Percentiles rank a stretch among this genome's conserved stretches.
phyloP scores from a whole-genome alignment of 2,888 invertebrate species.

The Odontothrips loti region DNA sequence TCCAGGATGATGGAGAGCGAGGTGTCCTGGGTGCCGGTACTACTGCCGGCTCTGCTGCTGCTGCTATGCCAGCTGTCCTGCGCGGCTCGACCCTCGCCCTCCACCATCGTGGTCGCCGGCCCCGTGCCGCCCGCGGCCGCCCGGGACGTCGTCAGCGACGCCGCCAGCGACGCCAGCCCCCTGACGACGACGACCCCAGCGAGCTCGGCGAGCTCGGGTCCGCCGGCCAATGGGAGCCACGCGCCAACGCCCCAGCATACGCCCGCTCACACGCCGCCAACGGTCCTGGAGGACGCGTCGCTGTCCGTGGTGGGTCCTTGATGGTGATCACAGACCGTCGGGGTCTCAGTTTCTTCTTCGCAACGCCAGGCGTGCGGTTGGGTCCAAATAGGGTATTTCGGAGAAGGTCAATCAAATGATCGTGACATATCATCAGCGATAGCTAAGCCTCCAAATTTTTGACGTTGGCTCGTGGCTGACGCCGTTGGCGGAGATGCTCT shows the following conservation, averaged over 20 bases:
- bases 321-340: too few relatives aligned
- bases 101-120: conserved; percentile 1
- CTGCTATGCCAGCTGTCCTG: conserved; percentile 7
- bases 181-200: not conserved
- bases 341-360: too few relatives aligned
- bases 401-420: too few relatives aligned
- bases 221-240: not conserved
- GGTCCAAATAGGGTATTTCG: too few relatives aligned
- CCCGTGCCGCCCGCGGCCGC: not conserved
- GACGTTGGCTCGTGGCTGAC: too few relatives aligned
- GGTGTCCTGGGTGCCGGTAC: conserved; percentile 15
- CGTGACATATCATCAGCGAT: too few relatives aligned
- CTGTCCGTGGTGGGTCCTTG: conserved; percentile 9
- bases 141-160: not conserved
- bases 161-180: not conserved
- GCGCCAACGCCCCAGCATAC: too few relatives aligned
- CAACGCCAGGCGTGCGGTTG: too few relatives aligned
- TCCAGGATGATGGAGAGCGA: conserved; percentile 9
- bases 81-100: not conserved
- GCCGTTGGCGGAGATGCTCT: too few relatives aligned
- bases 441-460: too few relatives aligned
- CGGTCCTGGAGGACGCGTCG: conserved; percentile 1
- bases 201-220: not conserved
- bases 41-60: conserved; percentile 20
- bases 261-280: not conserved